Base-by-base conservation (phyloP, 2,888 invertebrate species). In the Zonitis immaculata region DNA sequence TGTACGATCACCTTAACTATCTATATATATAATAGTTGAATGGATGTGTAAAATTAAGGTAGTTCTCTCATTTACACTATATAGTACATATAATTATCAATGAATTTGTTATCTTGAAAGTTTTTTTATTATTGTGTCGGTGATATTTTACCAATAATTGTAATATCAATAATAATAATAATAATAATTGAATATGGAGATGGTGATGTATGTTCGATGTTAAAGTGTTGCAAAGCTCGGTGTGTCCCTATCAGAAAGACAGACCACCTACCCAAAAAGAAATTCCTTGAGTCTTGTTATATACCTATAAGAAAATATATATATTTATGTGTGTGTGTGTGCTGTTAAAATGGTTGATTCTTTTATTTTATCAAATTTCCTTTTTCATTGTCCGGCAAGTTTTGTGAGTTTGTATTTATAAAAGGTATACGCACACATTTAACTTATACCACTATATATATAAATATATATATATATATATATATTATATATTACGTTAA, bases 291-390 rank as follows among this genome's bases (percentile, higher is more conserved):
- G 44, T 44, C 9, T 25, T 14, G 7, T 14, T 30, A 9, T 46
- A 16, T 20, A 4, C 16, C 20, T 47, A 26, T 32, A n/a, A n/a
- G n/a, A n/a, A n/a, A n/a, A 8, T 32, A 11, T 28, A n/a, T 46
- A 1, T n/a, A 18, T 44, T 8, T 27, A 8, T 27, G 18, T 27
- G 35, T 32, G n/a, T 47, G 22, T 35, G 20, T 20, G 35, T 22
- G 42, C 35, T 25, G 47, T 32, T 35, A 47, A 35, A 47, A 35
- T 25, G 20, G 39, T 30, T 35, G 32, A 47, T 47, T 47, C 35
- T 48, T 32, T 39, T 48, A 48, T 48, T 48, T 48, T 42, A 48
- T 48, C n/a, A 48, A 48, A 48, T 48, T 48, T 48, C 42, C 48
- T 42, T 25, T 39, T 39, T 25, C 48, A 42, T 48, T 42, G 42